These are phyloP conservation scores for Dilophus febrilis DNA, from an alignment of 2,888 invertebrate species.

Conservation along the genomic window DNA sequence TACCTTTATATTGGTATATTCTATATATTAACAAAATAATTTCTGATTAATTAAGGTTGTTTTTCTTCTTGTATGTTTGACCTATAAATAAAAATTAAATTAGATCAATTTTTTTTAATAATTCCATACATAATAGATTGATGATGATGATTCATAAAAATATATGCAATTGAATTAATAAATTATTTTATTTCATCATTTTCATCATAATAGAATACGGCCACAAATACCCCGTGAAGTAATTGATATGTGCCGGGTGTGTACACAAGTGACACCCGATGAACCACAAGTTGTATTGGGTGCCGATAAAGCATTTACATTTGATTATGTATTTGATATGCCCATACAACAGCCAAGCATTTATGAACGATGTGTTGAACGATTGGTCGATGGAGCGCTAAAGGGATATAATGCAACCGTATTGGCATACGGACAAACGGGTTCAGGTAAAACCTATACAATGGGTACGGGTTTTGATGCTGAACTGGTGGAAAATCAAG, in stretches of 20 bases:
- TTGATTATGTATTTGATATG: constrained; percentile 88
- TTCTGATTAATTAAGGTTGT: too few relatives aligned
- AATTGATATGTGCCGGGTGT: constrained; percentile 87
- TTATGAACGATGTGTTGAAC: constrained; percentile 68
- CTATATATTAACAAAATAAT: too few relatives aligned
- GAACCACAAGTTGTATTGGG: constrained; percentile 88
- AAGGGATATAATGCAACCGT: constrained; percentile 97
- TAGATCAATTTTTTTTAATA: too few relatives aligned
- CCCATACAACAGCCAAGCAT: constrained; percentile 51
- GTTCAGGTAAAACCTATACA: constrained; percentile 95
- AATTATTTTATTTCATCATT: constrained; percentile 3
- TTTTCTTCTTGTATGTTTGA: too few relatives aligned
- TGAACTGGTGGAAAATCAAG: constrained; percentile 35
- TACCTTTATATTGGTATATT: too few relatives aligned
- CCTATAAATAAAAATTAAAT: too few relatives aligned
- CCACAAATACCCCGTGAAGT: constrained; percentile 86
- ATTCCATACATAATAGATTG: too few relatives aligned
- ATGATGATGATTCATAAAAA: too few relatives aligned
- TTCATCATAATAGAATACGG: constrained; percentile 61
- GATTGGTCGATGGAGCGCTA: constrained; percentile 78
- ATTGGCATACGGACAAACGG: constrained; percentile 94
- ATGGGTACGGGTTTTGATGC: constrained; percentile 97
- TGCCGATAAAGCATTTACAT: constrained; percentile 88
- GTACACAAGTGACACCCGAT: constrained; percentile 74
- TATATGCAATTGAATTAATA: too few relatives aligned